These are phyloP conservation scores for Lepidochitona cinerea DNA, from an alignment of 2,888 invertebrate species.

Conservation along the genomic window DNA sequence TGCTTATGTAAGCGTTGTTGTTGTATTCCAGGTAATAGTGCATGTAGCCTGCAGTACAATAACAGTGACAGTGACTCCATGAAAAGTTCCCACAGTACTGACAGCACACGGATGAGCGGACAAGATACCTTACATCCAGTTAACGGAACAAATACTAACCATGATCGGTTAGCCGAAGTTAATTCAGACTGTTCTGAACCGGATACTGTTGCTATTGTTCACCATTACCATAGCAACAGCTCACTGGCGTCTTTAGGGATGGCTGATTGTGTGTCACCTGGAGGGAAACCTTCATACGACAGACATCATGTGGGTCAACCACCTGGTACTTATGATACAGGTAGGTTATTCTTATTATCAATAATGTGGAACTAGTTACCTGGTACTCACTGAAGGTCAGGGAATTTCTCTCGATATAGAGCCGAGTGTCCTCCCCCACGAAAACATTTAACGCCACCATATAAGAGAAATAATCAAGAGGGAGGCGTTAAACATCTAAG, in stretches of 20 bases:
- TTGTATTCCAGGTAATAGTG: constrained; percentile 57
- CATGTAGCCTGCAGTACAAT: constrained; percentile 53
- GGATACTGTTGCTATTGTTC: not conserved
- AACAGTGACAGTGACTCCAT: constrained; percentile 60
- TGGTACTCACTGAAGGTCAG: too few relatives aligned
- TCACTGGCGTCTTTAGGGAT: not conserved
- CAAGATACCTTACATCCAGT: constrained; percentile 55
- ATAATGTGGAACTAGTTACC: too few relatives aligned
- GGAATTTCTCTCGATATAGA: too few relatives aligned
- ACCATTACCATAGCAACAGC: not conserved
- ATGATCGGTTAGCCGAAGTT: constrained; percentile 28
- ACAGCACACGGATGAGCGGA: constrained; percentile 50
- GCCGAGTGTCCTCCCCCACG: too few relatives aligned
- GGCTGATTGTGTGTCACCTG: not conserved
- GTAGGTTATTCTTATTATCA: too few relatives aligned
- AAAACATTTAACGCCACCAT: too few relatives aligned
- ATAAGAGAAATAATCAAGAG: too few relatives aligned
- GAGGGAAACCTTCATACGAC: not conserved
- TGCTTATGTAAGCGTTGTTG: too few relatives aligned
- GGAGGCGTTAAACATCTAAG: too few relatives aligned
- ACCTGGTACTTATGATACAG: too few relatives aligned
- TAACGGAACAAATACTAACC: constrained; percentile 49
- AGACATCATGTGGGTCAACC: constrained; percentile 11
- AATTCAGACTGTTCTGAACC: not conserved
- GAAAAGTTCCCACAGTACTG: constrained; percentile 59